Base-by-base conservation (phyloP, 2,888 invertebrate genomes). In the Apocheima hispidaria region DNA sequence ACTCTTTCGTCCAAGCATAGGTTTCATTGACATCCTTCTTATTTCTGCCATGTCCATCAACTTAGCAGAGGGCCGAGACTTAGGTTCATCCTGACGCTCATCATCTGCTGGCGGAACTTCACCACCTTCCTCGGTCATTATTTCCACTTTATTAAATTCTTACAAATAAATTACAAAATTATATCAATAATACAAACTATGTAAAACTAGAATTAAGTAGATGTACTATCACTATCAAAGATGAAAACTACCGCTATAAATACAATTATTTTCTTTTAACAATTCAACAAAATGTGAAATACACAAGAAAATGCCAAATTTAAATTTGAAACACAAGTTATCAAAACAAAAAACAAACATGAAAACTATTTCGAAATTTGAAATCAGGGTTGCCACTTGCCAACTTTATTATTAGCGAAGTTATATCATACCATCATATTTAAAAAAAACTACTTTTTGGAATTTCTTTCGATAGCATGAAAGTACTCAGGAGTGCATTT, bases 51-150 rank as follows among this genome's bases (percentile, higher is more conserved):
- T 12, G 18, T 46, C 30, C 30, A 20, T 20, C 46, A 83, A 75
- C 61, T 74, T 78, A 23, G 67, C 9, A 14, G 26, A 26, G 10
- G 0, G 23, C 3, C 3, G 2, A 14, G 26, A 16, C 20, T 46
- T 18, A 20, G 28, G 12, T 3, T 30, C 71, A 36, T 76, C 12
- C 10, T 12, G 41, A 10, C 20, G 20, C 10, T 65, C 74, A 28
- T 75, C 76, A 38, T 75, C 74, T 9, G 66, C 74, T 9, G 59
- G 62, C 10, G 43, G 43, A 14, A 26, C 26, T 26, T 62, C 69
- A 10, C 70, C 83, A 51, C 66, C 79, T 70, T 78, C 81, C 12
- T 72, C 80, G 44, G 78, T 72, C 85, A 82, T 83, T 50, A 26
- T 71, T 71, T 54, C 16, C 14, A 49, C 7, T 33, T 14, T 23